Conservation (phyloP, 2,888 invertebrate genomes). For the Clivina fossor region DNA sequence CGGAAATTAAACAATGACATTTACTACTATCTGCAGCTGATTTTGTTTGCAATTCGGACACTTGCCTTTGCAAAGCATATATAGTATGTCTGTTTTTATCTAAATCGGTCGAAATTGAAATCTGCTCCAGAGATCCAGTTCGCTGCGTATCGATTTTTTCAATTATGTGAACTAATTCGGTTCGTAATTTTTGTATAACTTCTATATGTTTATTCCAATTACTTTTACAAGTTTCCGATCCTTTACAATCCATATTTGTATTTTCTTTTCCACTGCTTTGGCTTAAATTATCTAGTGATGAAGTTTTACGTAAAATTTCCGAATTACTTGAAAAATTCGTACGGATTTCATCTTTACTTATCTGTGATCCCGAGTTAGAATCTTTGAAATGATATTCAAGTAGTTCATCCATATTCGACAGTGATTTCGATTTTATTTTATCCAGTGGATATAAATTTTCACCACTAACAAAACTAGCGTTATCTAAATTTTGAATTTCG, state of each 20-base stretch:
- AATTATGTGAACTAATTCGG: slow-evolving; percentile 18
- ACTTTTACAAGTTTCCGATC: not conserved
- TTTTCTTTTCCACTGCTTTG: slow-evolving; percentile 1
- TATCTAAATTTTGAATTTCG: too few species aligned
- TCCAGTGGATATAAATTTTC: too few species aligned
- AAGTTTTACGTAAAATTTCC: too few species aligned
- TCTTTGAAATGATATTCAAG: too few species aligned
- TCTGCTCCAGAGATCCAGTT: too few species aligned
- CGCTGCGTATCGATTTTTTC: slow-evolving; percentile 9
- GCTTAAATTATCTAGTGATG: slow-evolving; percentile 9
- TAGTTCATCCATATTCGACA: slow-evolving; percentile 19
- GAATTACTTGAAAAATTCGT: too few species aligned
- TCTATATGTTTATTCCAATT: slow-evolving; percentile 26
- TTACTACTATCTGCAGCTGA: slow-evolving; percentile 10
- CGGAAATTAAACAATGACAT: slow-evolving; percentile 1
- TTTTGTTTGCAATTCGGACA: slow-evolving; percentile 17
- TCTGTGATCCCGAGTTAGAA: too few species aligned
- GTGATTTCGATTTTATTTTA: slow-evolving; percentile 10
- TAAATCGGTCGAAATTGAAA: too few species aligned
- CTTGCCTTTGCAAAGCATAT: slow-evolving; percentile 16
- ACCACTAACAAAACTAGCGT: too few species aligned
- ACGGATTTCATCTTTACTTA: not conserved
- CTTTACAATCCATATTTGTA: not conserved
- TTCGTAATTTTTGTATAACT: slow-evolving; percentile 15
- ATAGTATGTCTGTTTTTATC: slow-evolving; percentile 17